Evolutionary conservation across 2,113 vertebrate genomes (phyloP).

Genomic region (Halcyon senegalensis): DNA sequence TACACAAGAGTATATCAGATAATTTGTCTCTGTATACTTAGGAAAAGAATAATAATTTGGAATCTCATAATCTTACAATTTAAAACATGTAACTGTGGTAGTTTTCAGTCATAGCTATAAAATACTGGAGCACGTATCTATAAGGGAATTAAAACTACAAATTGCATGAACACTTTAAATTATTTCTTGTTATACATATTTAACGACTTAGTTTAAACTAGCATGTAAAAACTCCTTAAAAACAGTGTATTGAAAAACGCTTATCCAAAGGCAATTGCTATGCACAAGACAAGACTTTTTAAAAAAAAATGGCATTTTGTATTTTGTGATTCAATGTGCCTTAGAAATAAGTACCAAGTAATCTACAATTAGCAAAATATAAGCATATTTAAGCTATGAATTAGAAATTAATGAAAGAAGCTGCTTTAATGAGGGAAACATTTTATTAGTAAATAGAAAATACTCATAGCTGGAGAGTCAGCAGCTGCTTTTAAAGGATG

Average conservation of each 20-base stretch:
- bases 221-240: background rate
- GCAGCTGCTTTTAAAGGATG: constrained; percentile 24
- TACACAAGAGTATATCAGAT: background rate
- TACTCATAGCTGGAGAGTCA: constrained; percentile 7
- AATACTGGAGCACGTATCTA: background rate
- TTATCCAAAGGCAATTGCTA: background rate
- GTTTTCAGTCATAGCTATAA: background rate
- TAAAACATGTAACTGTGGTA: background rate
- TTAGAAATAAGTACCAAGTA: constrained; percentile 29
- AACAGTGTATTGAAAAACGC: background rate
- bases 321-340: background rate
- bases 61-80: background rate
- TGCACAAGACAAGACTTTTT: background rate
- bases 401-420: constrained; percentile 21
- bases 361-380: constrained; percentile 37
- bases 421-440: constrained; percentile 7
- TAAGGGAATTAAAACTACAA: background rate
- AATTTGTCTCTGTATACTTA: background rate
- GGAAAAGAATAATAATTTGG: background rate
- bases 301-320: background rate
- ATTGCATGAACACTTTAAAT: background rate
- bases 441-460: constrained; percentile 27
- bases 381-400: constrained; percentile 9
- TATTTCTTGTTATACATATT: background rate
- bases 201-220: constrained; percentile 9